Evolutionary conservation across 2,113 vertebrate species (phyloP), one percentile per base, ranked within the genome.

Genomic region (Nibea coibor): DNA sequence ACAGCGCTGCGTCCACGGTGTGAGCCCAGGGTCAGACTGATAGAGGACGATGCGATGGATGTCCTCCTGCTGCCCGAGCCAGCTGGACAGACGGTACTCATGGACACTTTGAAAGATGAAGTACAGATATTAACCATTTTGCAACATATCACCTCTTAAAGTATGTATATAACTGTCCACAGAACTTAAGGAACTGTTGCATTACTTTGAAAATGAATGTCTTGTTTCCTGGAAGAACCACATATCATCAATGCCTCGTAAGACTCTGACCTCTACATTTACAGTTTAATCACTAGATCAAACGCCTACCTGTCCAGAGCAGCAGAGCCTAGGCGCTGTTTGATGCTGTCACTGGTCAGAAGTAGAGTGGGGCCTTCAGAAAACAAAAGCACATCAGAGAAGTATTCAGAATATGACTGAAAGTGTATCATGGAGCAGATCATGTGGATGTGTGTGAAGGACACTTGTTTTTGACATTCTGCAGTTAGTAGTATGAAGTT

Each of bases 31-130:
- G 89, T 99, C 97, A 0, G 97, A 96, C 94, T 99, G 98, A 93
- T 99, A 99, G 1, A 99, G 95, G 56, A 99, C 97, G 0, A 99
- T 97, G 2, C 97, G 95, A 89, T 99, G 98, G 75, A 97, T 96
- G 73, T 99, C 98, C 74, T 99, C 98, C 94, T 99, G 98, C 88
- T 99, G 98, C 0, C 97, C 98, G 67, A 98, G 93, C 98, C 98
- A 99, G 86, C 97, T 98, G 47, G 96, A 98, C 22, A 99, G 94
- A 0, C 97, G 95, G 85, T 99, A 98, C 87, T 98, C 97, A 0
- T 99, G 98, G 82, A 97, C 90, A 24, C 98, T 98, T 86, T 2
- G 47, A 64, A 54, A 56, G 10, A 59, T 6, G 10, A 63, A 2
- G 22, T 2, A 50, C 20, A 73, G 59, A 39, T 5, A 57, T 67